These are phyloP conservation scores for Pachyseris speciosa DNA, from an alignment of 64 coral and sea anemone species.

Conservation along the genomic window DNA sequence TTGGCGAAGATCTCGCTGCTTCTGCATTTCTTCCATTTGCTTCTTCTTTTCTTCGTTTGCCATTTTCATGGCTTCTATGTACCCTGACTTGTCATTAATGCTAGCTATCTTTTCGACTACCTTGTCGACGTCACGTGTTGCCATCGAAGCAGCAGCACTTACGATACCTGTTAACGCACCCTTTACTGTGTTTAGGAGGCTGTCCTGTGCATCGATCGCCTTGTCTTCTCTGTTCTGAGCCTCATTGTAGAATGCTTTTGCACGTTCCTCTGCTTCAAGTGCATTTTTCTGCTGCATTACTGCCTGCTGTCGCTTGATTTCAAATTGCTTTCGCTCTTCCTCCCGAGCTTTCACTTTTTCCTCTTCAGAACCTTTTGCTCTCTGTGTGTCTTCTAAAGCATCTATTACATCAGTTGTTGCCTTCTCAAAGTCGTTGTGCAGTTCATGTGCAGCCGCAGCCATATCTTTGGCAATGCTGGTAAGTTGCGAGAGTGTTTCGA, in stretches of 20 bases:
- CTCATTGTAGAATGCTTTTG: conserved; percentile 2
- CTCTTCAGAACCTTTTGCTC: conserved; percentile 36
- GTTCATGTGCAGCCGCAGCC: conserved; percentile 52
- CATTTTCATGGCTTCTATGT: conserved; percentile 60
- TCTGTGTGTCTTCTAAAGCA: conserved; percentile 65
- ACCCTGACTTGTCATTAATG: not conserved
- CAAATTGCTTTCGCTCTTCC: conserved; percentile 40
- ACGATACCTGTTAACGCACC: not conserved
- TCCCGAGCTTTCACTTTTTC: conserved; percentile 20
- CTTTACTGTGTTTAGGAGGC: not conserved
- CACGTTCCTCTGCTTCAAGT: conserved; percentile 36
- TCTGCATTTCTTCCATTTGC: conserved; percentile 61
- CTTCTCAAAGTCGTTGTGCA: conserved; percentile 49
- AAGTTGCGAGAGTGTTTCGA: conserved; percentile 53
- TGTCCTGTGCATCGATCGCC: conserved; percentile 42
- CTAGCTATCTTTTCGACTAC: not conserved
- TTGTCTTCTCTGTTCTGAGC: conserved; percentile 60
- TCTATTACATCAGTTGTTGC: conserved; percentile 36
- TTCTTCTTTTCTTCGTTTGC: conserved; percentile 71
- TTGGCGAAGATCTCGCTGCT: conserved; percentile 53
- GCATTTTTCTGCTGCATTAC: conserved; percentile 19
- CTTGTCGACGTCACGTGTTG: not conserved
- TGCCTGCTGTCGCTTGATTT: conserved; percentile 30
- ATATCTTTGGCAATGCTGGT: conserved; percentile 15
- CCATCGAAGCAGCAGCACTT: not conserved